phyloP scores from a whole-genome alignment of 2,797 vertebrate species.

The Rallus crepitans region DNA sequence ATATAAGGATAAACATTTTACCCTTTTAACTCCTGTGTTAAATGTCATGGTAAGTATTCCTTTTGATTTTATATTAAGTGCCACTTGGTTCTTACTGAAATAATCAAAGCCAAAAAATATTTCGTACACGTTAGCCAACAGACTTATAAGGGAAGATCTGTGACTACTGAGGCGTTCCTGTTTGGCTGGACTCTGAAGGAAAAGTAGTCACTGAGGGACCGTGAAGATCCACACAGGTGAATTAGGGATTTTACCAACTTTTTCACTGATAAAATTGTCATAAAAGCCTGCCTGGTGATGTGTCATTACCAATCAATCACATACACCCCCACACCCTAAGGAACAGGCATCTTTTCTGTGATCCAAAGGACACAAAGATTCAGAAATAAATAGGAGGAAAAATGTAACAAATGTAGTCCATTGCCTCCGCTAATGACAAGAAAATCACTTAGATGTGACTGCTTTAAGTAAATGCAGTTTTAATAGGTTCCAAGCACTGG shows the following conservation, averaged over 20 bases:
- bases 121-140: neutral
- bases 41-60: neutral
- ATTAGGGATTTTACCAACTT: neutral
- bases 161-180: neutral
- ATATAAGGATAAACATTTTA: neutral
- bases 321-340: neutral
- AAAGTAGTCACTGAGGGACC: neutral
- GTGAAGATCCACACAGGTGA: fast-evolving
- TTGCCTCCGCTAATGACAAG: neutral
- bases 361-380: neutral
- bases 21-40: neutral
- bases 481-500: neutral
- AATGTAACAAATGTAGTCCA: neutral
- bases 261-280: neutral
- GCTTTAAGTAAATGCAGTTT: neutral
- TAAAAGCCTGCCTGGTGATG: neutral
- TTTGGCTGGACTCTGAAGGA: neutral
- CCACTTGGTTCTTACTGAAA: neutral
- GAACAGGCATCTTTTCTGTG: neutral
- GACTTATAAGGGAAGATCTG: neutral
- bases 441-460: neutral
- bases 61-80: neutral
- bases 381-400: neutral
- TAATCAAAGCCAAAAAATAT: neutral
- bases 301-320: neutral